phyloP scores from a whole-genome alignment of 30 jellyfish, hydroid and myxozoan species.

The Cassiopea andromeda region DNA sequence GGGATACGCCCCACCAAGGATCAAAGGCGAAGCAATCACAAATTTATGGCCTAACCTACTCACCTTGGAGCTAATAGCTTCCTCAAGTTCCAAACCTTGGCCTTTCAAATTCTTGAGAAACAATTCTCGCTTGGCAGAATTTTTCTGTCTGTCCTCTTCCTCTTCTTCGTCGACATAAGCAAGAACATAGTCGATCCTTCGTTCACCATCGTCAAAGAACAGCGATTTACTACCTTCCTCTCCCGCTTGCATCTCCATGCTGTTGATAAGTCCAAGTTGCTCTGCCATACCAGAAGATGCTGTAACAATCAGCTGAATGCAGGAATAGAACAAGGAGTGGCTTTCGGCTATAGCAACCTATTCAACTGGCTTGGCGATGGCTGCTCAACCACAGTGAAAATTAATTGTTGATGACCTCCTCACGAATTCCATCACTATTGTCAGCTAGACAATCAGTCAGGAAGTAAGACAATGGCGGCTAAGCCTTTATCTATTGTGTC shows the following conservation, averaged over 20 bases:
- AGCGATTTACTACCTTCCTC: constrained; percentile 53
- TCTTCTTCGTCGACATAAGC: constrained; percentile 79
- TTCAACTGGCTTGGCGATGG: constrained; percentile 1
- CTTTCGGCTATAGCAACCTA: constrained; percentile 40
- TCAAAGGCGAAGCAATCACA: background rate
- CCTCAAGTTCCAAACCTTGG: constrained; percentile 81
- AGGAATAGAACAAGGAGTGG: constrained; percentile 49
- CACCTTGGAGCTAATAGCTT: constrained; percentile 70
- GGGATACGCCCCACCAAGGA: constrained; percentile 29
- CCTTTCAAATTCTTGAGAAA: constrained; percentile 70
- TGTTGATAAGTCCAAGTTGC: constrained; percentile 69
- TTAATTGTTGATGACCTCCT: background rate
- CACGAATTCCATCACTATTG: background rate
- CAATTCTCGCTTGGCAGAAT: constrained; percentile 46
- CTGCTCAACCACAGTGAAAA: background rate
- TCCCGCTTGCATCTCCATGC: constrained; percentile 73
- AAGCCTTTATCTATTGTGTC: background rate
- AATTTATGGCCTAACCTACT: background rate
- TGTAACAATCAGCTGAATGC: background rate
- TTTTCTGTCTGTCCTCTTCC: constrained; percentile 71
- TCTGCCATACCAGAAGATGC: constrained; percentile 62
- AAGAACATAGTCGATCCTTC: constrained; percentile 86
- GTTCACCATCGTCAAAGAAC: constrained; percentile 88
- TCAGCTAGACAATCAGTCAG: background rate
- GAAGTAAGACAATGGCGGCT: constrained; percentile 4